Percentiles rank a stretch among this genome's conserved stretches.
These are phyloP conservation scores for Sardinella longiceps DNA, from an alignment of 2,797 vertebrate genomes.

Conservation along the genomic window DNA sequence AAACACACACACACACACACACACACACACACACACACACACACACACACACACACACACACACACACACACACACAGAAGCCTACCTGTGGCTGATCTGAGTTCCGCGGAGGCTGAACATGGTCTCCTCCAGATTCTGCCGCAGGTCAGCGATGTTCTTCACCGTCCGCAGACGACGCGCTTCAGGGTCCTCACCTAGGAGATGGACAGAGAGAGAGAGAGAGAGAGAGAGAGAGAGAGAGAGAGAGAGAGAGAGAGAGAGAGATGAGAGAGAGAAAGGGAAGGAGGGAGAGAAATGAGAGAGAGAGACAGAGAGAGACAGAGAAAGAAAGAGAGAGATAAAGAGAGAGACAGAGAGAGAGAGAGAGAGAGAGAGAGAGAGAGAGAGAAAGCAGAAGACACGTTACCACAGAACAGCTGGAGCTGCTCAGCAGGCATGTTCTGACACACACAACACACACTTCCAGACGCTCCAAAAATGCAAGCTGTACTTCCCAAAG, in stretches of 20 bases:
- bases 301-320: background rate
- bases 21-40: background rate
- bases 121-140: constrained; percentile 88
- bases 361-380: background rate
- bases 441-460: constrained; percentile 38
- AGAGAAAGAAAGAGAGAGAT: too few relatives aligned
- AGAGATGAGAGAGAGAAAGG: background rate
- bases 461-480: constrained; percentile 38
- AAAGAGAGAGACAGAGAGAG: too few relatives aligned
- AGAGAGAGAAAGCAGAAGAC: background rate
- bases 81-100: constrained; percentile 85
- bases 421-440: constrained; percentile 44
- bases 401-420: constrained; percentile 20
- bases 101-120: constrained; percentile 86
- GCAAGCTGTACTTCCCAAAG: background rate
- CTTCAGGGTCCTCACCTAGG: constrained; percentile 82
- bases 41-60: constrained; percentile 24
- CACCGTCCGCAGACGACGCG: constrained; percentile 78
- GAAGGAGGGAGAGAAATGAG: background rate
- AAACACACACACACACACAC: background rate
- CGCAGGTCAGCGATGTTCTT: constrained; percentile 87
- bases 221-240: constrained; percentile 13
- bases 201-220: background rate
- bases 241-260: background rate
- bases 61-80: background rate